Evolutionary conservation across 2,113 vertebrate genomes (phyloP).

Genomic region (Corvus hawaiiensis): DNA sequence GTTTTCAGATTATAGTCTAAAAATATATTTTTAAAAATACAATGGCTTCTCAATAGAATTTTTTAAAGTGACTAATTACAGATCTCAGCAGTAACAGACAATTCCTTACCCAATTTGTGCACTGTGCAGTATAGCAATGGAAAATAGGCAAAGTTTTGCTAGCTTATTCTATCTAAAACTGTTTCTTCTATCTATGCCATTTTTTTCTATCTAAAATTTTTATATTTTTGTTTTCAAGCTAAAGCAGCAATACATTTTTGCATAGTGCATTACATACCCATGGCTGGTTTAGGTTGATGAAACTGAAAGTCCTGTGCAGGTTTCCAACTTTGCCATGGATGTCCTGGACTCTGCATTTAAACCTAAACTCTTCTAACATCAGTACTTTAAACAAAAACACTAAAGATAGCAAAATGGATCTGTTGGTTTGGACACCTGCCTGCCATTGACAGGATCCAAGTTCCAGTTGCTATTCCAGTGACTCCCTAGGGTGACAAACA

Average conservation of each 20-base stretch:
- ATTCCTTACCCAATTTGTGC: background rate
- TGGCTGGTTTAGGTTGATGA: background rate
- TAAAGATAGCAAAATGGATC: background rate
- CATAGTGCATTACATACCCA: background rate
- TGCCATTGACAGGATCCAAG: background rate
- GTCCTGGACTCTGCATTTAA: background rate
- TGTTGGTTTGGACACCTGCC: background rate
- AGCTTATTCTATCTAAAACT: background rate
- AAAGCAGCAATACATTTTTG: background rate
- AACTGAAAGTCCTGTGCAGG: background rate
- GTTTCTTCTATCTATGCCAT: background rate
- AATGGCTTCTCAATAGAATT: background rate
- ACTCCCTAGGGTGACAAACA: background rate
- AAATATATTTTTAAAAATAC: background rate
- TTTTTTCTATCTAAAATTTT: background rate
- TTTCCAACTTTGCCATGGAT: background rate
- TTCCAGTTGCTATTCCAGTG: background rate
- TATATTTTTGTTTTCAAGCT: background rate
- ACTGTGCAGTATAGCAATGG: background rate
- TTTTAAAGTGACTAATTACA: background rate
- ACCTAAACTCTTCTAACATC: background rate
- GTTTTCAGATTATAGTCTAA: background rate
- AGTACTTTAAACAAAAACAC: background rate
- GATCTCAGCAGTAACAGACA: background rate
- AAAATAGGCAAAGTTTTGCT: background rate